phyloP scores from a whole-genome alignment of 2,113 vertebrate genomes.

The Neoarius graeffei region DNA sequence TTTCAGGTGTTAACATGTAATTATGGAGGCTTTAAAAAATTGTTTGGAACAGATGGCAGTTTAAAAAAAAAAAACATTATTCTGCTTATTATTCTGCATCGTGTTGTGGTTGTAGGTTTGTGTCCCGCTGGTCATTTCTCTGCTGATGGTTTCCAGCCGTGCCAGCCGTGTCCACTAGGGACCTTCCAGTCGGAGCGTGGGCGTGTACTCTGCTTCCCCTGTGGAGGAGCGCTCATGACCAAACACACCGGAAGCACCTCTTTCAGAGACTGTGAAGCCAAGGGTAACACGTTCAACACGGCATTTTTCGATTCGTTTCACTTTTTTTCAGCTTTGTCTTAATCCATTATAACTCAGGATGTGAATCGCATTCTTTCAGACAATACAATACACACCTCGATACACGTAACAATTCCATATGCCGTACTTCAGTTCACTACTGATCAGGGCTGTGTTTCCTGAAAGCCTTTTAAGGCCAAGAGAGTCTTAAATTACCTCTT shows the following conservation, averaged over 20 bases:
- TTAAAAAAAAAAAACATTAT: not conserved
- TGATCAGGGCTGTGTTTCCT: not conserved
- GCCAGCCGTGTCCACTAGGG: conserved; percentile 81
- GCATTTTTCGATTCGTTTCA: not conserved
- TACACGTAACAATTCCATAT: not conserved
- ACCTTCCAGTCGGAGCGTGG: conserved; percentile 88
- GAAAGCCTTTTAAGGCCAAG: too few relatives aligned
- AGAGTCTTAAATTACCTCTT: too few relatives aligned
- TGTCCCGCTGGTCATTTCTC: conserved; percentile 89
- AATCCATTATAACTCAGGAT: not conserved
- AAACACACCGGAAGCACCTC: conserved; percentile 82
- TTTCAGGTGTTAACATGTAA: not conserved
- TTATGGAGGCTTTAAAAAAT: not conserved
- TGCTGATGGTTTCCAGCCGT: conserved; percentile 87
- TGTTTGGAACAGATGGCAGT: not conserved
- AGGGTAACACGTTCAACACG: conserved; percentile 73
- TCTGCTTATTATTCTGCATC: not conserved
- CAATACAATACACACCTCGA: not conserved
- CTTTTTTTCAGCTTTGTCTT: not conserved
- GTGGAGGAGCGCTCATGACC: conserved; percentile 90
- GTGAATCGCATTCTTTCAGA: not conserved
- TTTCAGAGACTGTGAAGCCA: conserved; percentile 95
- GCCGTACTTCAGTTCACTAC: not conserved
- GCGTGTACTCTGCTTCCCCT: conserved; percentile 88
- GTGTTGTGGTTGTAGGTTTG: conserved; percentile 78